A percentile compares a stretch with the other conserved stretches of the same genome.
Evolutionary conservation across 2,888 invertebrate species (phyloP).

Genomic region (Strigamia crassipes): DNA sequence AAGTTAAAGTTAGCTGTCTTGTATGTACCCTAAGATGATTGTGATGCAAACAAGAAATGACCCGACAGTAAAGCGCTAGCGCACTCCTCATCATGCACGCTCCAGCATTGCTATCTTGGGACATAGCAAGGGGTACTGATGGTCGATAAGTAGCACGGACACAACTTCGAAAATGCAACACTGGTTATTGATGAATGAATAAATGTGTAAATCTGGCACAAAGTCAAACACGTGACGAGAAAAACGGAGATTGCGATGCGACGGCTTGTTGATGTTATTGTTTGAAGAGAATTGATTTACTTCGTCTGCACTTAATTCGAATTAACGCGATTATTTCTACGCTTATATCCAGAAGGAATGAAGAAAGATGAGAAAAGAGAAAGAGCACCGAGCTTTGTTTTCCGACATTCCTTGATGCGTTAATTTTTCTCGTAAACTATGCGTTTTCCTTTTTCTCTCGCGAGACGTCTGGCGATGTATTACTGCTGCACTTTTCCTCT

Average conservation of each 20-base stretch:
- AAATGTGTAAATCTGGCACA: background rate
- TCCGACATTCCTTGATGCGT: conserved; percentile 40
- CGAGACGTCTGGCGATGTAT: conserved; percentile 26
- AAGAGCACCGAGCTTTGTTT: conserved; percentile 30
- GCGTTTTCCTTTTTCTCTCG: conserved; percentile 38
- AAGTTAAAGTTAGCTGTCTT: conserved; percentile 29
- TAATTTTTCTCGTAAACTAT: conserved; percentile 40
- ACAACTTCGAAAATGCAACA: background rate
- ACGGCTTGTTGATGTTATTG: background rate
- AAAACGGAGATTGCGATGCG: background rate
- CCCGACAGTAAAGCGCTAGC: conserved; percentile 14
- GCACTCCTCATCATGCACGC: background rate
- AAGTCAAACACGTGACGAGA: background rate
- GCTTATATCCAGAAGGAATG: conserved; percentile 3
- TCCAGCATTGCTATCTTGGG: background rate
- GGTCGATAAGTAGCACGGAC: conserved; percentile 17
- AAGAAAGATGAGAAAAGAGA: conserved; percentile 11
- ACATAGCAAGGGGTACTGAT: background rate
- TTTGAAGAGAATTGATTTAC: conserved; percentile 12
- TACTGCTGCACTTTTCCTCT: conserved; percentile 35
- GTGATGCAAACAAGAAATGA: conserved; percentile 18
- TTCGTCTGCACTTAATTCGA: conserved; percentile 7
- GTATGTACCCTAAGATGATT: conserved; percentile 24
- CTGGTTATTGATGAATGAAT: background rate
- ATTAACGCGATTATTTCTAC: conserved; percentile 7